phyloP scores from a whole-genome alignment of 1,140 invertebrate species.

The Trachymyrmex septentrionalis region DNA sequence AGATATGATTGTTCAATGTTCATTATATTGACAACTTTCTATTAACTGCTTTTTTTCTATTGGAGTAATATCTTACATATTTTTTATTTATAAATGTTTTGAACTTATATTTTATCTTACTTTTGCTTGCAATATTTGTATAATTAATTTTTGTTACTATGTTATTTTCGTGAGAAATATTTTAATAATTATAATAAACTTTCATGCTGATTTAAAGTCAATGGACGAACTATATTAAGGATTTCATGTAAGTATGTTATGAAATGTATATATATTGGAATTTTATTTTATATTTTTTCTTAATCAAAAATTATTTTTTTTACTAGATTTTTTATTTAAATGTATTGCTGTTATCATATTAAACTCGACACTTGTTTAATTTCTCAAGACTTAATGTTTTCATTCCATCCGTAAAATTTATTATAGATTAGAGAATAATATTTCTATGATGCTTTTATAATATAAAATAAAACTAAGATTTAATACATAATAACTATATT shows the following conservation, averaged over 20 bases:
- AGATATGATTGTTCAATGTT: not conserved
- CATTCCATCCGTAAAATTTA: not conserved
- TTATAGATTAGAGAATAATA: not conserved
- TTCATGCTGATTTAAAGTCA: constrained; percentile 61
- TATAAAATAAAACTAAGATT: constrained; percentile 2
- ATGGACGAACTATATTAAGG: constrained; percentile 66
- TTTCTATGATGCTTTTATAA: not conserved
- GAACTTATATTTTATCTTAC: constrained; percentile 22
- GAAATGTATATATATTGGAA: not conserved
- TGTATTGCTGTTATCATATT: not conserved
- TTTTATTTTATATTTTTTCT: constrained; percentile 9
- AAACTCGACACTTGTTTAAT: not conserved
- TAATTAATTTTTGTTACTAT: constrained; percentile 21
- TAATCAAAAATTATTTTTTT: constrained; percentile 16
- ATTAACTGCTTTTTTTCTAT: not conserved
- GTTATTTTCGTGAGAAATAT: constrained; percentile 22
- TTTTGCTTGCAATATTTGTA: constrained; percentile 13
- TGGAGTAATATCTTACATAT: not conserved
- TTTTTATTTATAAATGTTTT: not conserved
- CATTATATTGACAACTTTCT: not conserved
- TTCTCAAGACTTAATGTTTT: not conserved
- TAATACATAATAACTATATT: constrained; percentile 3
- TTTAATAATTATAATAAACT: constrained; percentile 58
- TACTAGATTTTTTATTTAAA: not conserved
- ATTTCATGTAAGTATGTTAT: constrained; percentile 77